A percentile compares a stretch with the other conserved stretches of the same genome.
Evolutionary conservation across 2,888 invertebrate species (phyloP).

Genomic region (Acrobasis consociella): DNA sequence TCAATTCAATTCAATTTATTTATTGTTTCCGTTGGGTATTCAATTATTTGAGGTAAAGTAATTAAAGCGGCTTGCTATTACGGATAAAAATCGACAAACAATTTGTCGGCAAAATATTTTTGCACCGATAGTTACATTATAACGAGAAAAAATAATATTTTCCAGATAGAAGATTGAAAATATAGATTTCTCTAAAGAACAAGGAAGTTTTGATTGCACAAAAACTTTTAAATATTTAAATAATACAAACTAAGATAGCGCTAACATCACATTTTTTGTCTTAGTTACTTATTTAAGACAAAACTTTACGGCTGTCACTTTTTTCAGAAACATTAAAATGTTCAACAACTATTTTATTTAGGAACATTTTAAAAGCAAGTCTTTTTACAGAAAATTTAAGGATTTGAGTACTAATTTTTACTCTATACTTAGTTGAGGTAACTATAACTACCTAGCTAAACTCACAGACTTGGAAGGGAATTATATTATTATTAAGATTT

Average conservation of each 20-base stretch:
- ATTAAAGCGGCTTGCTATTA: conserved; percentile 9
- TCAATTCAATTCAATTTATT: no score
- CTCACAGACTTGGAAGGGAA: conserved; percentile 19
- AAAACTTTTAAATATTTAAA: conserved; percentile 36
- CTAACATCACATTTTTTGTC: conserved; percentile 62
- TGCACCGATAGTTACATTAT: conserved; percentile 12
- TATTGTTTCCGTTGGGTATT: conserved; percentile 1
- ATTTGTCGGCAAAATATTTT: neutral
- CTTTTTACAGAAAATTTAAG: conserved; percentile 29
- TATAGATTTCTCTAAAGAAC: conserved; percentile 21
- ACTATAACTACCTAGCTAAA: conserved; percentile 9
- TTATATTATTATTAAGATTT: neutral
- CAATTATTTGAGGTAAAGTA: conserved; percentile 1
- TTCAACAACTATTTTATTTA: conserved; percentile 33
- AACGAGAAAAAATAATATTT: conserved; percentile 18
- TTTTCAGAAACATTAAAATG: conserved; percentile 26
- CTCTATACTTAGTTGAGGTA: conserved; percentile 7
- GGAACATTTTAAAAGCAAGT: conserved; percentile 37
- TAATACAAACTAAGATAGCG: conserved; percentile 50
- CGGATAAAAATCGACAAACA: neutral
- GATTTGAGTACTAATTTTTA: conserved; percentile 1
- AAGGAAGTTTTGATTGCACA: conserved; percentile 13
- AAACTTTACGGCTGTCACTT: conserved; percentile 28
- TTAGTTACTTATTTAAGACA: conserved; percentile 41
- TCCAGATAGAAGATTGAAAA: conserved; percentile 10